Conservation (phyloP, 2,113 vertebrate genomes). For the Bufo gargarizans region DNA sequence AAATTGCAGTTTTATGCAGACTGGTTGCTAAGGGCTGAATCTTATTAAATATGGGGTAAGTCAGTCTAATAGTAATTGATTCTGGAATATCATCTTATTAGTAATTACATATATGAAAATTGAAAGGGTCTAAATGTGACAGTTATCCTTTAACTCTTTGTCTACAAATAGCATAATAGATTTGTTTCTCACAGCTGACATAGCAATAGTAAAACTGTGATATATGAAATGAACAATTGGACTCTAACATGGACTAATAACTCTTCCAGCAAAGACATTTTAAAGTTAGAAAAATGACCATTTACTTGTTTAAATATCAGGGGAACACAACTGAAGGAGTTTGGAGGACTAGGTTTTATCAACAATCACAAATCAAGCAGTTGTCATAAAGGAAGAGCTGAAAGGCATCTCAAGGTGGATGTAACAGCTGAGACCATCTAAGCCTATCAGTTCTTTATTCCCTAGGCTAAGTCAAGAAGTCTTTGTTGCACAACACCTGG, state of each 20-base stretch:
- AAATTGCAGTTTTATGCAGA: too few relatives aligned
- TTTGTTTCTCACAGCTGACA: too few relatives aligned
- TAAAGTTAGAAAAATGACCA: not conserved
- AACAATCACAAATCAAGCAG: not conserved
- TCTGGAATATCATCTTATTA: too few relatives aligned
- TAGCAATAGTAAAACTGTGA: too few relatives aligned
- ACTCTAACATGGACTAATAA: not conserved
- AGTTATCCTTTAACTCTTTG: too few relatives aligned
- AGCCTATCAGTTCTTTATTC: conserved; percentile 25
- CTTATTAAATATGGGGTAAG: too few relatives aligned
- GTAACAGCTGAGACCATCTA: not conserved
- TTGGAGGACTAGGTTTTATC: conserved; percentile 23
- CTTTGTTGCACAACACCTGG: conserved; percentile 13
- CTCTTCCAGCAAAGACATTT: not conserved
- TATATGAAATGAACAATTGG: not conserved
- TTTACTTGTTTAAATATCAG: conserved; percentile 1
- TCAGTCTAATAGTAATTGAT: too few relatives aligned
- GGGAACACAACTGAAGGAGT: not conserved
- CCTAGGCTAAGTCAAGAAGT: not conserved
- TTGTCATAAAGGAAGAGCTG: conserved; percentile 21
- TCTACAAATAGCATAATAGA: too few relatives aligned
- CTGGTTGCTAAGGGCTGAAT: too few relatives aligned
- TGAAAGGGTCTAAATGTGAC: too few relatives aligned
- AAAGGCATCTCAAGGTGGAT: conserved; percentile 47
- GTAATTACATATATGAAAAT: too few relatives aligned